These are phyloP conservation scores for Ramphastos sulfuratus DNA, from an alignment of 2,113 vertebrate species.

Conservation along the genomic window DNA sequence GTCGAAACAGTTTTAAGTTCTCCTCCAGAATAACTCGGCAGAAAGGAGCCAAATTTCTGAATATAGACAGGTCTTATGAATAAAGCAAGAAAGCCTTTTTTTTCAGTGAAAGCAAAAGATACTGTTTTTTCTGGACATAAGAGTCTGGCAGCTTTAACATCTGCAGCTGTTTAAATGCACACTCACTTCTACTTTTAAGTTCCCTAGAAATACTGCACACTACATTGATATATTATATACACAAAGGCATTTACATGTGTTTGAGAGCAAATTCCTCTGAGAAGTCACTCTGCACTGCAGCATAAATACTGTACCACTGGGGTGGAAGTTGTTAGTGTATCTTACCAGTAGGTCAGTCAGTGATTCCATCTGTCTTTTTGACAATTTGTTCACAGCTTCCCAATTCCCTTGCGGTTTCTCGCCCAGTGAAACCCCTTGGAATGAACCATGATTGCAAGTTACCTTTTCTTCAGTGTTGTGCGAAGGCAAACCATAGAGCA, in stretches of 20 bases:
- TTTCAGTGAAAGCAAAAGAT: not conserved
- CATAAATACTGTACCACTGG: not conserved
- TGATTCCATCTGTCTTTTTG: conserved; percentile 45
- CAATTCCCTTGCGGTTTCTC: not conserved
- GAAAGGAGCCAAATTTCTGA: not conserved
- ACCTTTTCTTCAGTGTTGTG: not conserved
- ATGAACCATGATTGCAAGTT: not conserved
- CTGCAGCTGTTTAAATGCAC: conserved; percentile 10
- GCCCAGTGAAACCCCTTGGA: not conserved
- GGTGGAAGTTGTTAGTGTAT: conserved; percentile 29
- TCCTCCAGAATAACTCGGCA: not conserved
- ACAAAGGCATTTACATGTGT: conserved; percentile 25
- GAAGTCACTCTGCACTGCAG: conserved; percentile 20
- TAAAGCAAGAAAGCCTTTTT: not conserved
- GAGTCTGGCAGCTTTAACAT: not conserved
- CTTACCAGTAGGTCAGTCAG: conserved; percentile 41
- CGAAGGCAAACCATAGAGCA: not conserved
- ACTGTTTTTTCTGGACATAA: not conserved
- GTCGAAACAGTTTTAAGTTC: not conserved
- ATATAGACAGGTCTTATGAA: not conserved
- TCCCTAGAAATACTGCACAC: not conserved
- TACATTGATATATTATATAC: not conserved
- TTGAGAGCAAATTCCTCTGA: conserved; percentile 10
- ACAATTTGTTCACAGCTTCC: conserved; percentile 55
- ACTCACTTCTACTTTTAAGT: not conserved